Evolutionary conservation across 2,888 invertebrate species (phyloP).

Genomic region (Troides oblongomaculatus): DNA sequence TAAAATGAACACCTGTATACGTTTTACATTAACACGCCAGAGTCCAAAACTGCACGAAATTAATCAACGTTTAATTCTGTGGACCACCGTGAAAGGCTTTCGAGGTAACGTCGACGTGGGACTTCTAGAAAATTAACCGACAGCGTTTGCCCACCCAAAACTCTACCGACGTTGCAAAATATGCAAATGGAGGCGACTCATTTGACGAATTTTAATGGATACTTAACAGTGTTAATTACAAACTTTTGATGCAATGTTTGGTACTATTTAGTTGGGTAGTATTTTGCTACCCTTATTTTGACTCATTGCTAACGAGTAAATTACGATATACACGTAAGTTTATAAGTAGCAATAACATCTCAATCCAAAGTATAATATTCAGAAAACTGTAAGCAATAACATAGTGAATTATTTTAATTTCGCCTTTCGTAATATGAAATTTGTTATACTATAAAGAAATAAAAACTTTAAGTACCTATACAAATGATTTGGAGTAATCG

Average conservation of each 20-base stretch:
- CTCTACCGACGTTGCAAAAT: conserved; percentile 64
- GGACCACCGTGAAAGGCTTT: conserved; percentile 47
- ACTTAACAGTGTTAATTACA: conserved; percentile 73
- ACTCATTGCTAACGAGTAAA: neutral
- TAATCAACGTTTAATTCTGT: conserved; percentile 77
- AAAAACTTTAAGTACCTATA: too few species aligned
- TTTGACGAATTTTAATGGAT: conserved; percentile 75
- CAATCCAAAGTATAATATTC: too few species aligned
- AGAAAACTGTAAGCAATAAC: too few species aligned
- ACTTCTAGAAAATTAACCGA: conserved; percentile 66
- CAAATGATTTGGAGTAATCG: too few species aligned
- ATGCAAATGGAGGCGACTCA: conserved; percentile 73
- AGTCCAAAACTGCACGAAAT: conserved; percentile 62
- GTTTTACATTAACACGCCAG: conserved; percentile 50
- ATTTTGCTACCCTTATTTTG: neutral
- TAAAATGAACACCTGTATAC: conserved; percentile 54
- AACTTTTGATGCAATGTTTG: conserved; percentile 60
- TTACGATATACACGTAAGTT: neutral
- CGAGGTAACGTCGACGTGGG: conserved; percentile 61
- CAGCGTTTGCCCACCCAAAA: conserved; percentile 54
- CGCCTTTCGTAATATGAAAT: too few species aligned
- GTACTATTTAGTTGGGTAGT: conserved; percentile 4
- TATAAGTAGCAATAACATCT: neutral
- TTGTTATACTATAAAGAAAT: too few species aligned
- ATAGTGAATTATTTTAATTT: too few species aligned